A percentile compares a stretch with the other conserved stretches of the same genome.
Conservation (phyloP, 2,797 vertebrate genomes). For the Nyctalus aviator region DNA sequence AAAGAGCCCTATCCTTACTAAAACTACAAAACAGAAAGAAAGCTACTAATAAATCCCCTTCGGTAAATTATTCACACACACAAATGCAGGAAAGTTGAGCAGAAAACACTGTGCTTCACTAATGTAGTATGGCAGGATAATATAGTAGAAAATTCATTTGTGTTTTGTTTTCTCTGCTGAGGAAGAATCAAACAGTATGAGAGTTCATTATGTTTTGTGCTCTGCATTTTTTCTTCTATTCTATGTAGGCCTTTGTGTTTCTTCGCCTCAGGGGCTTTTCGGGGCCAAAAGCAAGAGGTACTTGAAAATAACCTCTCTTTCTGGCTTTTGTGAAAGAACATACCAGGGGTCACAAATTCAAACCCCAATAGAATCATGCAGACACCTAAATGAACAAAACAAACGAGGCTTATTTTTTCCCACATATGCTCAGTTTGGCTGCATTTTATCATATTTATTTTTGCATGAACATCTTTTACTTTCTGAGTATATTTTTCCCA, state of each 20-base stretch:
- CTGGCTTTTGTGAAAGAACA: conserved; percentile 75
- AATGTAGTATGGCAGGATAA: conserved; percentile 40
- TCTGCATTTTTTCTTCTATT: conserved; percentile 68
- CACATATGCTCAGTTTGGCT: not conserved
- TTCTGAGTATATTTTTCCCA: not conserved
- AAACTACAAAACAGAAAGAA: conserved; percentile 61
- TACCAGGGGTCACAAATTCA: conserved; percentile 65
- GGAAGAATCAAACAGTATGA: conserved; percentile 62
- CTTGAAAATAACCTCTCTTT: conserved; percentile 76
- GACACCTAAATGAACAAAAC: conserved; percentile 36
- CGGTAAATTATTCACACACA: conserved; percentile 69
- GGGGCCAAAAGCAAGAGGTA: conserved; percentile 67
- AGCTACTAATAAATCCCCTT: conserved; percentile 41
- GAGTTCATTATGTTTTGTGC: conserved; percentile 58
- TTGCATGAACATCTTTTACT: not conserved
- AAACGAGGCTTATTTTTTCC: conserved; percentile 51
- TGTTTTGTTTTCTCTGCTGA: conserved; percentile 67
- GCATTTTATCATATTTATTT: conserved; percentile 42
- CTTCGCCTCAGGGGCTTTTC: conserved; percentile 68
- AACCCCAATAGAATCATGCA: conserved; percentile 5
- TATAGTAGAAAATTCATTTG: conserved; percentile 67
- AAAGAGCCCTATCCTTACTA: conserved; percentile 62
- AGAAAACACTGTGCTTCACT: conserved; percentile 23
- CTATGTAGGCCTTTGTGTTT: conserved; percentile 64
- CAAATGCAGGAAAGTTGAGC: not conserved